Base-by-base conservation (phyloP, 2,113 vertebrate genomes). In the Colius striatus region DNA sequence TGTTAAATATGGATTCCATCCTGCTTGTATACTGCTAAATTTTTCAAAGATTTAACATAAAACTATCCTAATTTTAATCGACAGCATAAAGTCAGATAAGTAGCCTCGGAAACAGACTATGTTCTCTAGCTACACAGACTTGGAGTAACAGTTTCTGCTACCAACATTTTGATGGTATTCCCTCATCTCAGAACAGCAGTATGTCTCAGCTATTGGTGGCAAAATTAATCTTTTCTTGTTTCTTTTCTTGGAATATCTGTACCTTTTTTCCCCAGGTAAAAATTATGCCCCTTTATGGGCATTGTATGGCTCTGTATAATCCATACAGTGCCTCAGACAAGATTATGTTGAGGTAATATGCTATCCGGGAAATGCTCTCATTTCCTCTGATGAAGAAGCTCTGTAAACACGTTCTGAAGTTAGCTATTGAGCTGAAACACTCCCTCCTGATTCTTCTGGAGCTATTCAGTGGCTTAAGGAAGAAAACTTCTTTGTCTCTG, bases 31-130 rank as follows among this genome's bases (percentile, higher is more conserved):
- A 86, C 72, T 71, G 34, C 32, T 81, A 27, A 76, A 38, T 91
- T 92, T 89, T 84, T 84, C 74, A 89, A 84, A 84, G 13, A 5
- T 81, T 89, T 75, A 89, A 50, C 25, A 58, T 62, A 85, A 82
- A 87, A 54, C 57, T 68, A 34, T 68, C n/a, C 12, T 73, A 50
- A 66, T n/a, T 9, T 68, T 91, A 47, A 73, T 47, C 70, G 68
- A 65, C 47, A 85, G 41, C 12, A 54, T 5, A 19, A 88, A 87
- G 67, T 70, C 54, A 80, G 60, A 62, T 94, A 77, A 84, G 63
- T 29, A 74, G 79, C 34, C 68, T 73, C 90, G 84, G 60, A 86
- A 87, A 91, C 43, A 63, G 32, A 38, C 23, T 89, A 73, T 95
- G 15, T 29, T 86, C 16, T 48, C 54, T 26, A 58, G 45, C 18